Conservation (phyloP, 1,140 invertebrate genomes). For the Teleogryllus occipitalis region DNA sequence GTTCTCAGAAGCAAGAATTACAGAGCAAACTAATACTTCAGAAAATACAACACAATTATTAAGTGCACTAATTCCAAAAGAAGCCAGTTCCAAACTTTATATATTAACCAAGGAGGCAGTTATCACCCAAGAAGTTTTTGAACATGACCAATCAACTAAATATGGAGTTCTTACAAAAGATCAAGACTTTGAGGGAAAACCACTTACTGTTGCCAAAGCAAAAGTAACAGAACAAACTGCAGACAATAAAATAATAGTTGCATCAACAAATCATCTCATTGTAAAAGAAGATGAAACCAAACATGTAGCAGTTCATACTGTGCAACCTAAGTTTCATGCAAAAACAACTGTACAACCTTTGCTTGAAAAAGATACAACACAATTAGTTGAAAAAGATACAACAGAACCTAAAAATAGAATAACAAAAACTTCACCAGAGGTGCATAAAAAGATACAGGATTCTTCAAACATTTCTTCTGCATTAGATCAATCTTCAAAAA, state of each 20-base stretch:
- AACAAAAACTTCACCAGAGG: too few species aligned
- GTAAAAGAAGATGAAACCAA: neutral
- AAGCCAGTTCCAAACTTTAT: neutral
- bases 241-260: neutral
- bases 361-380: neutral
- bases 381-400: constrained; percentile 6
- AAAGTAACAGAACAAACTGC: neutral
- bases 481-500: too few species aligned
- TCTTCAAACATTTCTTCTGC: too few species aligned
- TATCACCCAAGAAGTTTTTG: neutral
- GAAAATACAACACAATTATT: constrained; percentile 23
- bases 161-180: neutral
- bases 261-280: too few species aligned
- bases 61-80: neutral
- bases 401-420: neutral
- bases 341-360: constrained; percentile 10
- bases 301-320: neutral
- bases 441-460: too few species aligned
- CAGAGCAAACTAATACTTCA: constrained; percentile 20
- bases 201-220: neutral
- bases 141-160: neutral
- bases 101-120: neutral
- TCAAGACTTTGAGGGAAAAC: neutral
- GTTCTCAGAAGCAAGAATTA: constrained; percentile 18
- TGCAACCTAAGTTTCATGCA: constrained; percentile 10